Percentiles rank a stretch among this genome's conserved stretches.
Evolutionary conservation across 2,888 invertebrate genomes (phyloP).

Genomic region (Nomada goodeniana): DNA sequence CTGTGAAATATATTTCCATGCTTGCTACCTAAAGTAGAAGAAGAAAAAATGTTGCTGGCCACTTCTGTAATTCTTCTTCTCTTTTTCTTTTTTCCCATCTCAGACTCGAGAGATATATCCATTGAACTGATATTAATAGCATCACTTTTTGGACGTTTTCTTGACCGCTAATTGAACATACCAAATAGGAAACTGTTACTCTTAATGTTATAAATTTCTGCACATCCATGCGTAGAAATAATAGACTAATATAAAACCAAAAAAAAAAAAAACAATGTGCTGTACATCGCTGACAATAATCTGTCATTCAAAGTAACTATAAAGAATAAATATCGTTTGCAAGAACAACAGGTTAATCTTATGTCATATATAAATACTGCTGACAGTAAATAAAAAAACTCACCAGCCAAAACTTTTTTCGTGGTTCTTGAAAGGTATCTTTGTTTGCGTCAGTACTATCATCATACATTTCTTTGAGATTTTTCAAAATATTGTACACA

Average conservation of each 20-base stretch:
- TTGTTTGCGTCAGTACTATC: conserved; percentile 75
- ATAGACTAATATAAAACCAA: neutral
- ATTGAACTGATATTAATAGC: conserved; percentile 80
- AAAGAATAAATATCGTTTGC: conserved; percentile 14
- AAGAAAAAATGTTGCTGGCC: conserved; percentile 78
- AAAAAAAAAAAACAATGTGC: neutral
- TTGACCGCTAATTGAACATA: conserved; percentile 75
- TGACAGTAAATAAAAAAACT: conserved; percentile 43
- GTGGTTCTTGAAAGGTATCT: conserved; percentile 79
- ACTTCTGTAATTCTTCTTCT: conserved; percentile 81
- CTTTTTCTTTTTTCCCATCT: conserved; percentile 79
- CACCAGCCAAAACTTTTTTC: conserved; percentile 81
- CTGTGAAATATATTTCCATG: conserved; percentile 71
- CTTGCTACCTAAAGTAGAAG: conserved; percentile 64
- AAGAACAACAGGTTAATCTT: conserved; percentile 3
- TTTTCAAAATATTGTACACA: conserved; percentile 11
- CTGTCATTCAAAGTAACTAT: neutral
- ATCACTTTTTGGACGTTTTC: conserved; percentile 81
- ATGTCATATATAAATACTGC: neutral
- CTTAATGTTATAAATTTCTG: neutral
- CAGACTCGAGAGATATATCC: conserved; percentile 80
- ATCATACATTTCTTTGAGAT: conserved; percentile 60
- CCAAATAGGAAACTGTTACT: neutral
- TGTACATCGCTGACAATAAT: neutral
- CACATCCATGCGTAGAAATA: neutral